A percentile compares a stretch with the other conserved stretches of the same genome.
Conservation (phyloP, 2,888 invertebrate species). For the Tetanocera ferruginea region DNA sequence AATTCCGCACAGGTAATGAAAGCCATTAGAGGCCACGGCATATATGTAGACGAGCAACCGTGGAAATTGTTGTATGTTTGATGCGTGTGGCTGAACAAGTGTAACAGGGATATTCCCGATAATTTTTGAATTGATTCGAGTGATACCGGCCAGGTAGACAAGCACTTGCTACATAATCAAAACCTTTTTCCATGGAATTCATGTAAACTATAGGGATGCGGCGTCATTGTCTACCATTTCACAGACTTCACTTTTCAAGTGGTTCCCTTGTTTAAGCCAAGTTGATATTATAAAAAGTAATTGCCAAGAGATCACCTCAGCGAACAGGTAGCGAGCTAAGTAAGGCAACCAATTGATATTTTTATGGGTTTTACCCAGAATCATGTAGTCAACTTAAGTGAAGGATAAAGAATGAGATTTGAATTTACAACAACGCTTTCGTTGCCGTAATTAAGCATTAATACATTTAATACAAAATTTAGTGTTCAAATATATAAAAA, state of each 20-base stretch:
- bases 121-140: slow-evolving; percentile 26
- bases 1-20: slow-evolving; percentile 19
- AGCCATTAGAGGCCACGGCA: background rate
- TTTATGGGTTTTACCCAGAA: slow-evolving; percentile 61
- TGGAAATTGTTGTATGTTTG: background rate
- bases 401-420: background rate
- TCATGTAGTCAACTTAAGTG: background rate
- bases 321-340: background rate
- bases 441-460: too few relatives aligned
- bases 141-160: background rate
- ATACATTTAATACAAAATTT: too few relatives aligned
- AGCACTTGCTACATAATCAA: background rate
- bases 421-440: too few relatives aligned
- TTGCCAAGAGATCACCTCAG: background rate
- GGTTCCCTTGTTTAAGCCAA: background rate
- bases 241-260: background rate
- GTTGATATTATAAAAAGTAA: background rate
- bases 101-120: slow-evolving; percentile 26
- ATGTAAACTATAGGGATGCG: background rate
- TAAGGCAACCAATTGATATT: slow-evolving; percentile 54
- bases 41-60: too few relatives aligned
- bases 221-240: background rate
- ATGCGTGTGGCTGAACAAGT: slow-evolving; percentile 1
- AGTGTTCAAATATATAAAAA: too few relatives aligned
- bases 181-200: background rate